Conservation (phyloP, 2,113 vertebrate species). For the Barnardius zonarius region DNA sequence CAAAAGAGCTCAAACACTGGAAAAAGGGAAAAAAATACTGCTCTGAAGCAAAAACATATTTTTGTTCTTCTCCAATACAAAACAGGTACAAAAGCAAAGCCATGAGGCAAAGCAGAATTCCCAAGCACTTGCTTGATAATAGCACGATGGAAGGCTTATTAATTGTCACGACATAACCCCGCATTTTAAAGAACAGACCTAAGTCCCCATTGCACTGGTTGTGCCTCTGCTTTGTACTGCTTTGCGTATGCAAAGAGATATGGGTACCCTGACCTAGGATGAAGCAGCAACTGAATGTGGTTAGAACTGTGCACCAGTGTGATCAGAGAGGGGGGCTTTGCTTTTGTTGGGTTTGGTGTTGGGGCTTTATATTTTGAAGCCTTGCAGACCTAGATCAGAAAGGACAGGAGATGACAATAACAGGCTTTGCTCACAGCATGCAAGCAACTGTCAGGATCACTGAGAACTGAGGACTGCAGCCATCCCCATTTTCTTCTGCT, state of each 20-base stretch:
- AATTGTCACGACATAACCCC: not conserved
- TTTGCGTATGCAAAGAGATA: not conserved
- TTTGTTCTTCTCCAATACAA: not conserved
- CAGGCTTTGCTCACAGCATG: not conserved
- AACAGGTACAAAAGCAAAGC: not conserved
- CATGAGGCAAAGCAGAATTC: not conserved
- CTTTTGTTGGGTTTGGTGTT: not conserved
- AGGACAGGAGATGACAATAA: not conserved
- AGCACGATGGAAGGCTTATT: not conserved
- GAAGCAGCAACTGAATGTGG: not conserved
- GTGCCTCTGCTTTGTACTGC: not conserved
- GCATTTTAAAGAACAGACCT: not conserved
- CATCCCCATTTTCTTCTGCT: not conserved
- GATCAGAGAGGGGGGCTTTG: accelerated
- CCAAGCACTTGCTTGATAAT: not conserved
- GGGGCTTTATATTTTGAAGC: not conserved
- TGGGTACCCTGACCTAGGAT: not conserved
- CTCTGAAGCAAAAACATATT: not conserved
- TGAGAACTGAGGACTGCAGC: not conserved
- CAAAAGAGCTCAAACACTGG: not conserved
- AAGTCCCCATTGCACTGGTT: not conserved
- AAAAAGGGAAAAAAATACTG: not conserved
- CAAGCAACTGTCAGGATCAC: accelerated
- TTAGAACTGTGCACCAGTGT: not conserved
- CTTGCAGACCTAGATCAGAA: not conserved